Conservation (phyloP, 2,888 invertebrate species). For the Podabrus alpinus region DNA sequence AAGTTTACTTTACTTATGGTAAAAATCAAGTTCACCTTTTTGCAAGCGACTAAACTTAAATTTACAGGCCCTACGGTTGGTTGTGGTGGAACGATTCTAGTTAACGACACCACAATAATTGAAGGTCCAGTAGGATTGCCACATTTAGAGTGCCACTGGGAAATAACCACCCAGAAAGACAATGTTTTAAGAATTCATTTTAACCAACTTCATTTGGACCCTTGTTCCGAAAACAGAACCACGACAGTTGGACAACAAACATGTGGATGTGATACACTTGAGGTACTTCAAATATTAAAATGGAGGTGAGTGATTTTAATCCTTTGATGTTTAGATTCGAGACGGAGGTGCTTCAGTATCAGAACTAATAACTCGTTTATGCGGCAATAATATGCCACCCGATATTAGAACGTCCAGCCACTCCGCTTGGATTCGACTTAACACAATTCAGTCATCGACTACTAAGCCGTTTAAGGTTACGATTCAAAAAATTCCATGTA, state of each 20-base stretch:
- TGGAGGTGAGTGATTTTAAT: too few relatives aligned
- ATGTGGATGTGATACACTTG: conserved; percentile 75
- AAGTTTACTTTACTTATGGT: conserved; percentile 64
- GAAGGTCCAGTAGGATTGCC: conserved; percentile 57
- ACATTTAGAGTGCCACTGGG: conserved; percentile 78
- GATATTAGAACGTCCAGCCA: conserved; percentile 64
- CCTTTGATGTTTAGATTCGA: conserved; percentile 56
- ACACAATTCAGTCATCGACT: conserved; percentile 60
- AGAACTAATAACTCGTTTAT: conserved; percentile 68
- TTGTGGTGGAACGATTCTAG: conserved; percentile 71
- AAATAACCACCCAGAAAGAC: conserved; percentile 63
- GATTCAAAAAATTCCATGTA: conserved; percentile 60
- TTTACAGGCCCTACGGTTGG: conserved; percentile 58
- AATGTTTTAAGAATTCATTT: conserved; percentile 67
- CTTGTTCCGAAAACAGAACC: conserved; percentile 50
- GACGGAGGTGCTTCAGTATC: conserved; percentile 73
- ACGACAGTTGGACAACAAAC: conserved; percentile 50
- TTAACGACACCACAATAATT: conserved; percentile 54
- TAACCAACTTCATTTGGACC: conserved; percentile 59
- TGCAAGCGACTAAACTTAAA: not conserved
- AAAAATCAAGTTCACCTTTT: conserved; percentile 40
- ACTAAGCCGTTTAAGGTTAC: conserved; percentile 69
- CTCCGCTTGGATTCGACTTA: conserved; percentile 66
- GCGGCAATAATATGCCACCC: conserved; percentile 54
- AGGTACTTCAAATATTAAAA: too few relatives aligned